Conservation (phyloP, 2,888 invertebrate species). For the Scaptomyza caliginosa region DNA sequence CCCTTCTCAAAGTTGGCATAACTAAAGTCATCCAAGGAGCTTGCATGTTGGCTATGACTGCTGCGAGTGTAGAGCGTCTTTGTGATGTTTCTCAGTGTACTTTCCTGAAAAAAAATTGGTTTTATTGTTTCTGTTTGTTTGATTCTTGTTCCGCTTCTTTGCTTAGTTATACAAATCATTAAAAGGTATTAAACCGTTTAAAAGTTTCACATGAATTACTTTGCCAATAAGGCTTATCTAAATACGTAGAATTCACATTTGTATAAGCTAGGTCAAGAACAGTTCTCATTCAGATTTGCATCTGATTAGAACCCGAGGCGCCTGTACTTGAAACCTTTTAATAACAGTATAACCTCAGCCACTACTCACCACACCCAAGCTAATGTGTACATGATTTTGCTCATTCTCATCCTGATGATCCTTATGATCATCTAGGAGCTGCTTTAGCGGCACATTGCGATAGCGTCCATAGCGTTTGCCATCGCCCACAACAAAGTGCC, state of each 20-base stretch:
- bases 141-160: too few relatives aligned
- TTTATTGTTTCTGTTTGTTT: too few relatives aligned
- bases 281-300: too few relatives aligned
- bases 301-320: too few relatives aligned
- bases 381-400: slow-evolving; percentile 87
- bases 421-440: slow-evolving; percentile 43
- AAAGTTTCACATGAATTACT: too few relatives aligned
- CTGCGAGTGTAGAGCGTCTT: slow-evolving; percentile 88
- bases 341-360: not conserved
- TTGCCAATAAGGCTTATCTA: too few relatives aligned
- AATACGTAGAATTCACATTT: too few relatives aligned
- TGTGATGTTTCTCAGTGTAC: slow-evolving; percentile 87
- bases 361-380: slow-evolving; percentile 89
- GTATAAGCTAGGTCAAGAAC: too few relatives aligned
- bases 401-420: slow-evolving; percentile 68
- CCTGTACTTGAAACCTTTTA: not conserved
- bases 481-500: slow-evolving; percentile 91
- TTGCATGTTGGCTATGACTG: slow-evolving; percentile 84
- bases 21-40: slow-evolving; percentile 71
- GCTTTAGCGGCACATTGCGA: slow-evolving; percentile 89
- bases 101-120: slow-evolving; percentile 61
- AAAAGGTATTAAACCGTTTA: too few relatives aligned
- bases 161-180: too few relatives aligned
- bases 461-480: slow-evolving; percentile 89
- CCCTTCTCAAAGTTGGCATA: slow-evolving; percentile 81